These are phyloP conservation scores for Coelinius sp. DNA, from an alignment of 2,888 invertebrate genomes.

Conservation along the genomic window DNA sequence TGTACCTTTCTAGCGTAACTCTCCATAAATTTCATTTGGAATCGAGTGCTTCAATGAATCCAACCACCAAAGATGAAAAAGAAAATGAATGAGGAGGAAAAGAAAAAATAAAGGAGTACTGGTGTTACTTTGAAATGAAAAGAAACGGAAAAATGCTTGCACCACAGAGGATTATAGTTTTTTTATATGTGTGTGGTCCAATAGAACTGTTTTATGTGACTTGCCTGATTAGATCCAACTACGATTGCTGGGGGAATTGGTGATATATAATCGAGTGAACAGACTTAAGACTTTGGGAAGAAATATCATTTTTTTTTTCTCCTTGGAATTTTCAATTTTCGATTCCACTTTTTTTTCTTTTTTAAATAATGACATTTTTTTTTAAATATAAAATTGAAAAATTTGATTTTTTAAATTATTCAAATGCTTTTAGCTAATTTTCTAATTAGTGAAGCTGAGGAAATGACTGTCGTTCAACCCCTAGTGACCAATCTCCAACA, in stretches of 20 bases:
- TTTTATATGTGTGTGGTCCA: conserved; percentile 24
- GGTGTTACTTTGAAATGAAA: conserved; percentile 29
- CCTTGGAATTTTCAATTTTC: background rate
- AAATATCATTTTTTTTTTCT: background rate
- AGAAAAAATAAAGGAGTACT: background rate
- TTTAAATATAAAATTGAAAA: too few relatives aligned
- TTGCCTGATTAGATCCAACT: conserved; percentile 51
- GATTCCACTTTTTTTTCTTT: too few relatives aligned
- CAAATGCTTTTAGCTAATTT: background rate
- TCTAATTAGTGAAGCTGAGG: background rate
- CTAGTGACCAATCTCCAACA: background rate
- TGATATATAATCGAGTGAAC: conserved; percentile 8
- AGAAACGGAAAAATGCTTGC: conserved; percentile 10
- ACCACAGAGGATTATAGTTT: conserved; percentile 26
- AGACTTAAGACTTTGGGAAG: conserved; percentile 15
- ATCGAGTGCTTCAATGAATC: conserved; percentile 14
- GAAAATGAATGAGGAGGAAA: background rate
- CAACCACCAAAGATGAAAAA: background rate
- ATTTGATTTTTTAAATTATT: background rate
- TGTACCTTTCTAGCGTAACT: conserved; percentile 11
- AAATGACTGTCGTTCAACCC: background rate
- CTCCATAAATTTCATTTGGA: conserved; percentile 28
- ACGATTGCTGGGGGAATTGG: conserved; percentile 46
- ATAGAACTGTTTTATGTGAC: conserved; percentile 46
- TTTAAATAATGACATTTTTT: too few relatives aligned